Conservation (phyloP, 2,888 invertebrate genomes). For the Anthophora plumipes region DNA sequence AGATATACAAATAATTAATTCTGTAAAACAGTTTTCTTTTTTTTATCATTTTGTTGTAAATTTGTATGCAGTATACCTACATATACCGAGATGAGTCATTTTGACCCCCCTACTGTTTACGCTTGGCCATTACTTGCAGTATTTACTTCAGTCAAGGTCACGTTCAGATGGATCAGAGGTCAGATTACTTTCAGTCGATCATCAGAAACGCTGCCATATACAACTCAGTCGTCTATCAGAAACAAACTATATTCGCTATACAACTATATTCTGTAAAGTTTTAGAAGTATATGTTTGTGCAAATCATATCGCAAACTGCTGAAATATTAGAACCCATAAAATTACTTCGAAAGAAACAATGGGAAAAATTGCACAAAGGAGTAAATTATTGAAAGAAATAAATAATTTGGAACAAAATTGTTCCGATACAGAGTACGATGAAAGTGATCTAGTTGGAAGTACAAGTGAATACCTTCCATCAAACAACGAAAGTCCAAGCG, state of each 20-base stretch:
- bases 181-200: constrained; percentile 6
- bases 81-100: constrained; percentile 10
- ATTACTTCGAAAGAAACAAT: constrained; percentile 7
- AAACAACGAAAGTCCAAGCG: constrained; percentile 36
- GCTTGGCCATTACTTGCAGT: constrained; percentile 6
- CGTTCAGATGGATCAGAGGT: not conserved
- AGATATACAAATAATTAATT: constrained; percentile 6
- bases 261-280: constrained; percentile 1
- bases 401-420: constrained; percentile 42
- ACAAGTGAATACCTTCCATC: constrained; percentile 29
- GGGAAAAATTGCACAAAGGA: constrained; percentile 7
- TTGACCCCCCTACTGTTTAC: constrained; percentile 1
- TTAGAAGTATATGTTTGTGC: constrained; percentile 9
- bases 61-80: constrained; percentile 1
- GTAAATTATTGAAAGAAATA: constrained; percentile 36
- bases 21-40: constrained; percentile 4
- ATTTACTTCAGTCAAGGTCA: not conserved
- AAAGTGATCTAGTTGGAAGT: constrained; percentile 34
- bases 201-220: constrained; percentile 6
- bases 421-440: constrained; percentile 36
- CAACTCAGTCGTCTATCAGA: constrained; percentile 8
- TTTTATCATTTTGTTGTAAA: constrained; percentile 6
- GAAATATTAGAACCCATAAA: constrained; percentile 26
- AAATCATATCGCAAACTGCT: constrained; percentile 9
- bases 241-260: not conserved